Conservation (phyloP, 2,888 invertebrate genomes). For the Cryptus viduatorius region DNA sequence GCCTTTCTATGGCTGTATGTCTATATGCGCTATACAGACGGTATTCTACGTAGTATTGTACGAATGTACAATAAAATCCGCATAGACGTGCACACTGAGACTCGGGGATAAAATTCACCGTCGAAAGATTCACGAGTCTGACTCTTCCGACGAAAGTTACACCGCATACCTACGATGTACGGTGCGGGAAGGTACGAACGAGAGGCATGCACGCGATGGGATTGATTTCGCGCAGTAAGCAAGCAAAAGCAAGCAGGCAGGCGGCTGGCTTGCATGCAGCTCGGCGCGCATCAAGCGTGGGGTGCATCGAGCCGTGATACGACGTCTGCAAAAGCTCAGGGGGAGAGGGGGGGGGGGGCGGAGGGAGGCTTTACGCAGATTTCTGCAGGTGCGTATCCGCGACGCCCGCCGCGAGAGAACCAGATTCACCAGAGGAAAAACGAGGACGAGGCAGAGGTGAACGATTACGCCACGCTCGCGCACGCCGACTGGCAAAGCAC, state of each 20-base stretch:
- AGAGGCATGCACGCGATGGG: constrained; percentile 56
- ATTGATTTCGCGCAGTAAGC: constrained; percentile 67
- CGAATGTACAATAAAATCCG: constrained; percentile 3
- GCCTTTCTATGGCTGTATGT: not conserved
- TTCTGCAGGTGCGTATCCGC: constrained; percentile 65
- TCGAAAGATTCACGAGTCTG: constrained; percentile 41
- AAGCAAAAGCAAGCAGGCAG: constrained; percentile 55
- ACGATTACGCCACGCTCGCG: constrained; percentile 61
- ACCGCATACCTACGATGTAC: constrained; percentile 23
- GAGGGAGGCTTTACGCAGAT: not conserved
- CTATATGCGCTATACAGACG: constrained; percentile 10
- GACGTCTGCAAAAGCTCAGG: constrained; percentile 59
- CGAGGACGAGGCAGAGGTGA: constrained; percentile 39
- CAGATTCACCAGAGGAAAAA: constrained; percentile 52
- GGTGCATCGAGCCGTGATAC: constrained; percentile 64
- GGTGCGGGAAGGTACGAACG: constrained; percentile 29
- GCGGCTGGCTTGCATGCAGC: constrained; percentile 34
- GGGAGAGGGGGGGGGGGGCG: not conserved
- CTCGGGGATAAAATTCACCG: constrained; percentile 28
- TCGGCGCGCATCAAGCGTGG: constrained; percentile 50
- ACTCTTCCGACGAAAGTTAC: constrained; percentile 39
- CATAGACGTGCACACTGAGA: not conserved
- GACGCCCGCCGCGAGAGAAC: constrained; percentile 66
- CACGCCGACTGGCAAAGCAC: constrained; percentile 50
- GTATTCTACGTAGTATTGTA: constrained; percentile 18